Conservation (phyloP, 2,113 vertebrate species). For the Bos taurus region DNA sequence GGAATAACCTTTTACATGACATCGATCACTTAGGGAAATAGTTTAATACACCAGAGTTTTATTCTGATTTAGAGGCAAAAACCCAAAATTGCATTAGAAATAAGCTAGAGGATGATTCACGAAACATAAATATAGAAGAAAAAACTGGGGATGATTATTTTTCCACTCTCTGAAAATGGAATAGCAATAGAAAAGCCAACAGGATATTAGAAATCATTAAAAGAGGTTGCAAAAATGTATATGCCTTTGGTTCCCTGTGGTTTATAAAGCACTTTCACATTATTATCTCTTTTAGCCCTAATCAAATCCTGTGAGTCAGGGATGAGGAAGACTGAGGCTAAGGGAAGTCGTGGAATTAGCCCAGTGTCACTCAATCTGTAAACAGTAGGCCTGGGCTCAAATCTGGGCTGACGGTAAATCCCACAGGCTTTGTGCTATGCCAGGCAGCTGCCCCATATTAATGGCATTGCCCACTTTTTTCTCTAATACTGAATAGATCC, state of each 20-base stretch:
- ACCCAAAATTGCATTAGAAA: not conserved
- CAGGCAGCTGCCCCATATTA: not conserved
- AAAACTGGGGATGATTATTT: not conserved
- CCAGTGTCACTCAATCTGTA: not conserved
- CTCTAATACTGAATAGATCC: conserved; percentile 29
- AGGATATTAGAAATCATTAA: conserved; percentile 15
- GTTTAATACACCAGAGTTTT: conserved; percentile 7
- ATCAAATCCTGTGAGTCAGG: not conserved
- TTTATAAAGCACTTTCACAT: not conserved
- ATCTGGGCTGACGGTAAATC: not conserved
- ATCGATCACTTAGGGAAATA: conserved; percentile 16
- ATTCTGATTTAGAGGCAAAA: not conserved
- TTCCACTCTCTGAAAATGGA: not conserved
- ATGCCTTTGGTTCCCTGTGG: not conserved
- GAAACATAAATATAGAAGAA: not conserved
- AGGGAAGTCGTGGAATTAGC: not conserved
- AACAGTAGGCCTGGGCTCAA: not conserved
- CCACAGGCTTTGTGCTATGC: not conserved
- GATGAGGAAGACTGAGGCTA: not conserved
- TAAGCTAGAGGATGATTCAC: not conserved
- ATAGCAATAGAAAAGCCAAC: not conserved
- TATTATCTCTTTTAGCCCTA: not conserved
- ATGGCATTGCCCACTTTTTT: not conserved
- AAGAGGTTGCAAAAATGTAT: not conserved
- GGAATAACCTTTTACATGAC: conserved; percentile 24